Evolutionary conservation across 1,140 invertebrate genomes (phyloP), one percentile per base, ranked within the genome.

Genomic region (Drosophila parvula): DNA sequence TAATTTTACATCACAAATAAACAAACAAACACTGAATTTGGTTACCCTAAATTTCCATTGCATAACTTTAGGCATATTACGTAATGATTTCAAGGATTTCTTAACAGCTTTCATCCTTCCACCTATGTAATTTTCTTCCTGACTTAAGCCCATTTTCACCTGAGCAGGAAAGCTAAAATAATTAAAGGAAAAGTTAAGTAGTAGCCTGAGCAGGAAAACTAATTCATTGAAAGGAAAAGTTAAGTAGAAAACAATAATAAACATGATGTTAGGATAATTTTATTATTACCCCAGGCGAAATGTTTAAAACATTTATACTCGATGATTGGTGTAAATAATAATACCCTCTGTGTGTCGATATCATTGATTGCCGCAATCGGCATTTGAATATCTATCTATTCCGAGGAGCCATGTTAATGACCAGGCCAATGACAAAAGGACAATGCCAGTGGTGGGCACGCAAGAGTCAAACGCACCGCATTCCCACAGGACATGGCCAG

Each of bases 401-500:
- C 14, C 50, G n/a, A 16, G 22, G 56, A 18, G 28, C 34, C 32
- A 43, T 58, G 57, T 63, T 82, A 83, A 79, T 83, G 78, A 70
- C 65, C 51, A 28, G 38, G 16, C 55, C 61, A 81, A 81, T 68
- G 79, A 71, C 74, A 79, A 79, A 79, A 68, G 63, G 64, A 86
- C 82, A 81, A 57, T 57, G 61, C 40, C 57, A 56, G 74, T 48
- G 65, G 62, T 50, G 64, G 57, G 74, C 82, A 85, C 81, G 81
- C 74, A 61, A 81, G 30, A 50, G 74, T 60, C 63, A 57, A 77
- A 61, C 43, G 55, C 48, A 18, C 34, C 22, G 34, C 43, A 43
- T 36, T 59, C 62, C 74, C 63, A 41, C 36, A 36, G 74, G 64
- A 71, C 68, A 41, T 41, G 40, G 40, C 5, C 68, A 32, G 43